Conservation (phyloP, 1,140 invertebrate genomes). For the Drosophila obscura region DNA sequence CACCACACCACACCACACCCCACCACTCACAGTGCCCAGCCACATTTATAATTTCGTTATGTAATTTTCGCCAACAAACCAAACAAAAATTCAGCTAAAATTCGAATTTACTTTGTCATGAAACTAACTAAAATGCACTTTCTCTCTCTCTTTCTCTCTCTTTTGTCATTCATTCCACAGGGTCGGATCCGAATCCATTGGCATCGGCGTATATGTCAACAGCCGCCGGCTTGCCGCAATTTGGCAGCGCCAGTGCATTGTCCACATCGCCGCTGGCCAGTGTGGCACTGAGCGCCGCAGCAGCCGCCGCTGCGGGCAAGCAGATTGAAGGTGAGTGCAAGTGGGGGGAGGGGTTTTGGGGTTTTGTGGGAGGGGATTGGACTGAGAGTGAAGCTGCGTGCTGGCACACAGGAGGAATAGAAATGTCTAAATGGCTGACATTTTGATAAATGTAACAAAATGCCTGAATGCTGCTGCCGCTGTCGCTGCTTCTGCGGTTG, state of each 20-base stretch:
- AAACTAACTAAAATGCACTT: constrained; percentile 17
- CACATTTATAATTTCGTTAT: constrained; percentile 21
- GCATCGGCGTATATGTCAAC: constrained; percentile 83
- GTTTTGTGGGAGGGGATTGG: neutral
- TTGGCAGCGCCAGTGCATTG: constrained; percentile 72
- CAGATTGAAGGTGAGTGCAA: constrained; percentile 90
- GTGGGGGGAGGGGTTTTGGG: neutral
- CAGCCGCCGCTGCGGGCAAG: constrained; percentile 89
- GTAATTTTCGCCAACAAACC: constrained; percentile 12
- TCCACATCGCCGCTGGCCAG: constrained; percentile 85
- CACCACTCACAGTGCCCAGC: neutral
- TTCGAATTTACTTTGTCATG: constrained; percentile 31
- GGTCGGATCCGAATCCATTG: constrained; percentile 82
- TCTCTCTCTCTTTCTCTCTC: neutral
- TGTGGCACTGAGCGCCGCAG: constrained; percentile 86
- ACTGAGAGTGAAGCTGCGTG: no score
- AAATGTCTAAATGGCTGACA: constrained; percentile 75
- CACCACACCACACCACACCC: neutral
- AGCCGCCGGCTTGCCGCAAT: constrained; percentile 81
- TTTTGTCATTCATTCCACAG: constrained; percentile 29
- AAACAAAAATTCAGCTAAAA: constrained; percentile 18
- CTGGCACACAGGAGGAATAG: constrained; percentile 47
- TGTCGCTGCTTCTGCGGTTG: constrained; percentile 32
- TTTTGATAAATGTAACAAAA: constrained; percentile 78
- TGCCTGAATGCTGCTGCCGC: constrained; percentile 34